phyloP scores from a whole-genome alignment of 2,888 invertebrate species.

The Hirtodrosophila confusa region DNA sequence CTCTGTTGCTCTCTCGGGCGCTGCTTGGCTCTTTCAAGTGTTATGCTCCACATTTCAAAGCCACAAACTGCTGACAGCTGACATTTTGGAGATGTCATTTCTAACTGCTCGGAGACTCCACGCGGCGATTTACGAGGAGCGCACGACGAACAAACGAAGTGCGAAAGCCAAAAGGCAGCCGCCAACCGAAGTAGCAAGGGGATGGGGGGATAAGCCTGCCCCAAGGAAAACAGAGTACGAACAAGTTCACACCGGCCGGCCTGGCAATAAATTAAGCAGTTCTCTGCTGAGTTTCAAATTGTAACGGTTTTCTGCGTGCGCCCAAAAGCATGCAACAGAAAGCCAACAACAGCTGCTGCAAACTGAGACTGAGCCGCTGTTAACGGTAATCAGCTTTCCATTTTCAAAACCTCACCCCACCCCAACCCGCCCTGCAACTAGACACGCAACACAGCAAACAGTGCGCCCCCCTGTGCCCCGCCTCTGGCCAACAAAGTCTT shows the following conservation, averaged over 20 bases:
- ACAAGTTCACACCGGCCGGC: slow-evolving; percentile 59
- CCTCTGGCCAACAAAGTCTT: slow-evolving; percentile 3
- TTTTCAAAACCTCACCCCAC: slow-evolving; percentile 30
- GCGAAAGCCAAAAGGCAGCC: slow-evolving; percentile 42
- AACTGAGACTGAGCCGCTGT: slow-evolving; percentile 14
- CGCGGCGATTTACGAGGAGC: slow-evolving; percentile 55
- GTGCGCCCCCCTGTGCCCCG: not conserved
- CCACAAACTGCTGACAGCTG: slow-evolving; percentile 71
- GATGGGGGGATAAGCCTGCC: slow-evolving; percentile 53
- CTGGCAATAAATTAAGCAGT: slow-evolving; percentile 25
- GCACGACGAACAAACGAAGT: slow-evolving; percentile 43
- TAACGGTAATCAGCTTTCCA: slow-evolving; percentile 60
- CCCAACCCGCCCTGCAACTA: slow-evolving; percentile 2
- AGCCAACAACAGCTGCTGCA: slow-evolving; percentile 13
- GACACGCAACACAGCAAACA: slow-evolving; percentile 25
- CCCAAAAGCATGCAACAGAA: slow-evolving; percentile 18
- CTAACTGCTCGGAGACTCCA: slow-evolving; percentile 33
- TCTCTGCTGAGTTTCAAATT: slow-evolving; percentile 1
- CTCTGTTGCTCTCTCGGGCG: slow-evolving; percentile 2
- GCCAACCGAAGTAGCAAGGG: not conserved
- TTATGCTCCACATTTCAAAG: slow-evolving; percentile 67
- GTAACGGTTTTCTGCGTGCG: slow-evolving; percentile 7
- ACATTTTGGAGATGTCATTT: slow-evolving; percentile 67
- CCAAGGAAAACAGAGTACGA: slow-evolving; percentile 41
- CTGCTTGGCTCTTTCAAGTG: slow-evolving; percentile 22